Base-by-base conservation (phyloP, 2,888 invertebrate species). In the Lypha dubia region DNA sequence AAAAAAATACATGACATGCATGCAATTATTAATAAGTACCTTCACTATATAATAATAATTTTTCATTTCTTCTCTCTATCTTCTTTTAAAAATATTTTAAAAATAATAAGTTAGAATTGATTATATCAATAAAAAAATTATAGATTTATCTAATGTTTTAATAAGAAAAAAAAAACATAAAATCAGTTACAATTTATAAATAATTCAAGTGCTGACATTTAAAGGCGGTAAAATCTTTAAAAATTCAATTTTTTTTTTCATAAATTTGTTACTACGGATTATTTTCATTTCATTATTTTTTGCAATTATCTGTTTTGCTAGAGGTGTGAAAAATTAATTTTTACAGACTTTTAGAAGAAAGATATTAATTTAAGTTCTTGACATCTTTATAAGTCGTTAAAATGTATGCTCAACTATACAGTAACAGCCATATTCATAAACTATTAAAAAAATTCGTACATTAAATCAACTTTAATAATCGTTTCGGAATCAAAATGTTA, bases 1-100 rank as follows among this genome's bases (percentile, higher is more conserved):
- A 24, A 44, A 28, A 49, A 65, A 51, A 32, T 67, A 56, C 77
- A 77, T 74, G 84, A 74, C 84, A 81, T 80, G 80, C 84, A 84
- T 81, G 68, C 74, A 81, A 81, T 70, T 79, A 49, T 51, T 79
- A 74, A 74, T 63, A 58, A 51, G 53, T 38, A 44, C 77, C 44
- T 77, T 46, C 67, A 44, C 44, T 32, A 65, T n/a, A n/a, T n/a
- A n/a, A n/a, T 53, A 70, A 68, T 68, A 32, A 80, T 46, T 17
- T n/a, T 41, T 20, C 53, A 20, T 28, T 41, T 49, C 22, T 4
- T 11, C n/a, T 62, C 17, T 32, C 51, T 65, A 7, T 15, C 49
- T n/a, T 28, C 67, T 46, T 22, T 35, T 4, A 3, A 56, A 56
- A 51, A 24, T 17, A 5, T 20, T 28, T 46, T 11, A 11, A 32